Evolutionary conservation across 2,113 vertebrate genomes (phyloP).

Genomic region (Patagioenas fasciata): DNA sequence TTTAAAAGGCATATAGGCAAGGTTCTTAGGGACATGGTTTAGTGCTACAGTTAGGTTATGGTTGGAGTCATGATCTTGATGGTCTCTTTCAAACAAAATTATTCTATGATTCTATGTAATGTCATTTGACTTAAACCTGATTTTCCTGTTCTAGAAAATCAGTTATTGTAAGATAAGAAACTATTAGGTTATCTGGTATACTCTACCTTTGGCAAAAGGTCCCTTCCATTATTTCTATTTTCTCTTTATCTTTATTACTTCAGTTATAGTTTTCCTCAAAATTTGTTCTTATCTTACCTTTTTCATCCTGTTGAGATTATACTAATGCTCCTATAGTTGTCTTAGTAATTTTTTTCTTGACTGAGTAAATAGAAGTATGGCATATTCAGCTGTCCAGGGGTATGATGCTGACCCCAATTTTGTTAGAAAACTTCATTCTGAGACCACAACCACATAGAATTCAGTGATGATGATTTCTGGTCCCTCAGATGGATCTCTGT

Average conservation of each 20-base stretch:
- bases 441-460: background rate
- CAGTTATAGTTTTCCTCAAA: background rate
- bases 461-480: background rate
- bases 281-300: background rate
- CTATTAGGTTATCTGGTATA: background rate
- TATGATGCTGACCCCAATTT: background rate
- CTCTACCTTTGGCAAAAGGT: background rate
- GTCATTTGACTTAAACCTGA: background rate
- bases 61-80: no score
- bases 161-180: background rate
- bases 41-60: no score
- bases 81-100: no score
- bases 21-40: no score
- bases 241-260: background rate
- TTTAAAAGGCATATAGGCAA: no score
- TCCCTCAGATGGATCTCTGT: background rate
- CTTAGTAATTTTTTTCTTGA: background rate
- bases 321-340: background rate
- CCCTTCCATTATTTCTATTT: background rate
- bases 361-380: background rate
- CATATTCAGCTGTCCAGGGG: background rate
- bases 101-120: background rate
- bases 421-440: background rate
- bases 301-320: background rate
- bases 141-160: background rate